Evolutionary conservation across 2,888 invertebrate genomes (phyloP), one percentile per base, ranked within the genome.

Genomic region (Polyommatus icarus): DNA sequence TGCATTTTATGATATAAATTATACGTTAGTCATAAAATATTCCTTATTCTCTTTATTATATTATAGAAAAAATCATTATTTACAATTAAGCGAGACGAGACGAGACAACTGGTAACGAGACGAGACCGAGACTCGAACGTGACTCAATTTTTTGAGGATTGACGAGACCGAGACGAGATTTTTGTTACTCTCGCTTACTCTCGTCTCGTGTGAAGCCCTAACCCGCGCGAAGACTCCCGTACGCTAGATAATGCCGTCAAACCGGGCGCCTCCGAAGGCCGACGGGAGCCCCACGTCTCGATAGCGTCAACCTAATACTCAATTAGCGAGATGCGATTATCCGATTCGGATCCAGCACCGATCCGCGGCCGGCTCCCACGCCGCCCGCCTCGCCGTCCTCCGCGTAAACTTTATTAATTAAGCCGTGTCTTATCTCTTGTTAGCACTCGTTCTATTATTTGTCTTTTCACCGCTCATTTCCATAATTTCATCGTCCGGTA

Each of bases 361-460:
- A 90, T 91, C 88, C 91, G 87, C 90, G 89, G 87, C 90, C 89
- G 84, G 85, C 87, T 87, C 86, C 86, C 84, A 78, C 81, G 87
- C 89, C 88, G 59, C 20, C 20, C 29, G 6, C 20, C 67, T 10
- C 67, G 29, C 88, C 85, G 87, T 91, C 91, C 91, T 92, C 89
- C 90, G 87, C 88, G 89, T 92, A 89, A 94, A 94, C 93, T 94
- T 94, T 94, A 94, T 94, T 94, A 93, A 94, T 94, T 94, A 94
- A 93, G 93, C 91, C 92, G 90, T 92, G 94, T 94, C 93, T 94
- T 94, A 94, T 94, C 94, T 93, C 93, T 93, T 93, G 93, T 93
- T 93, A 93, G 93, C 94, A 94, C 94, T 94, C 94, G 91, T 94
- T 94, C 92, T 93, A 91, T 93, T 94, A 94, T 94, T 94, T 94